Evolutionary conservation across 2,888 invertebrate genomes (phyloP), one percentile per base, ranked within the genome.

Genomic region (Notodonta dromedarius): DNA sequence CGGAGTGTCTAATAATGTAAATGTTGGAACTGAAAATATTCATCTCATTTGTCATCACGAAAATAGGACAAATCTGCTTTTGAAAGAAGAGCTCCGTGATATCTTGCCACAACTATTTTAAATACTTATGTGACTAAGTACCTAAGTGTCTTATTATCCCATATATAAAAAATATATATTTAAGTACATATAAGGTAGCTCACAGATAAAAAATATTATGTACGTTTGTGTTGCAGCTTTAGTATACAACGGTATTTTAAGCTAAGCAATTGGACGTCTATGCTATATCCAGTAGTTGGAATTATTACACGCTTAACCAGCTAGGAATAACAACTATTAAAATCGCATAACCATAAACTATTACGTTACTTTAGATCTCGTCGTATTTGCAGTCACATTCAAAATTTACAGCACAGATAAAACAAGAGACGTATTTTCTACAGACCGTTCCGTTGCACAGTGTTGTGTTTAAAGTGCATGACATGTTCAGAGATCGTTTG

Each of bases 401-500:
- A 48, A 50, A 35, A 24, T 35, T 50, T 50, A 50, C 16, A 9
- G 50, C 50, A 16, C 16, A 50, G n/a, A 46, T 50, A 50, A 16
- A 50, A 50, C 50, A 16, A 5, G 5, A 50, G 16, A 50, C 16
- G 16, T 50, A 16, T 16, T 14, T 11, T 50, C 44, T 46, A 46
- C 46, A 46, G 42, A 11, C 48, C 4, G 48, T 48, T 13, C 48
- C 14, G 6, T 48, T 48, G 48, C n/a, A 13, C 14, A n/a, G 11
- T 48, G 9, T 56, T 56, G 42, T 44, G 14, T 76, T 11, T 70
- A 70, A 74, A 77, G 66, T 71, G 70, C 58, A 74, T 74, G 73
- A 74, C 79, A 79, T 78, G 77, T 80, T 80, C 77, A 77, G 68
- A 64, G 69, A 76, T 62, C 63, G 78, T 82, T 87, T 86, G 87